Evolutionary conservation across 2,797 vertebrate species (phyloP).

Genomic region (Toxotes lorentzi): DNA sequence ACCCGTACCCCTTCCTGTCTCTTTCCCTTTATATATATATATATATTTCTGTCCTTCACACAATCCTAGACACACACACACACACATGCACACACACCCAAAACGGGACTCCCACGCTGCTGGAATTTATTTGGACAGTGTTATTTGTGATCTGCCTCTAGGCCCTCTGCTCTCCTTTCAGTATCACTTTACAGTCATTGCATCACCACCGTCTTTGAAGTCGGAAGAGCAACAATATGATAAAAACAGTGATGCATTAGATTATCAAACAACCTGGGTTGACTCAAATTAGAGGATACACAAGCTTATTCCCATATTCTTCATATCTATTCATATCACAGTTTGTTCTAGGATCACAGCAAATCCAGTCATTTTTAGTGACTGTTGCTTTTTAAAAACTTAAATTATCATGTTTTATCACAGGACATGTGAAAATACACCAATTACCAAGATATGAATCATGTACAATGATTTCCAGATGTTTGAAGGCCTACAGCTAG

Average conservation of each 20-base stretch:
- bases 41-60: constrained; percentile 39
- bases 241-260: constrained; percentile 34
- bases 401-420: background rate
- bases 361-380: background rate
- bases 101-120: constrained; percentile 66
- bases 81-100: constrained; percentile 31
- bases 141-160: constrained; percentile 75
- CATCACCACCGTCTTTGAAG: constrained; percentile 67
- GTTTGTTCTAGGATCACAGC: constrained; percentile 6
- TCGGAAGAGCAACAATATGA: constrained; percentile 42
- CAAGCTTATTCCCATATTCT: background rate
- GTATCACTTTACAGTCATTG: constrained; percentile 69
- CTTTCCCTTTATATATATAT: constrained; percentile 34
- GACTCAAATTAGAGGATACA: constrained; percentile 7
- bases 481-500: background rate
- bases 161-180: constrained; percentile 65
- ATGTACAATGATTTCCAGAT: background rate
- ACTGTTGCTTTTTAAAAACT: background rate
- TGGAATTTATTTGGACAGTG: constrained; percentile 79
- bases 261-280: constrained; percentile 18
- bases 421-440: background rate
- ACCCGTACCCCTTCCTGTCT: constrained; percentile 44
- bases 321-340: background rate
- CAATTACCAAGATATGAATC: background rate
- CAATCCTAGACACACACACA: constrained; percentile 17